Evolutionary conservation across 2,797 vertebrate species (phyloP), one percentile per base, ranked within the genome.

Genomic region (Macroramphosus scolopax): DNA sequence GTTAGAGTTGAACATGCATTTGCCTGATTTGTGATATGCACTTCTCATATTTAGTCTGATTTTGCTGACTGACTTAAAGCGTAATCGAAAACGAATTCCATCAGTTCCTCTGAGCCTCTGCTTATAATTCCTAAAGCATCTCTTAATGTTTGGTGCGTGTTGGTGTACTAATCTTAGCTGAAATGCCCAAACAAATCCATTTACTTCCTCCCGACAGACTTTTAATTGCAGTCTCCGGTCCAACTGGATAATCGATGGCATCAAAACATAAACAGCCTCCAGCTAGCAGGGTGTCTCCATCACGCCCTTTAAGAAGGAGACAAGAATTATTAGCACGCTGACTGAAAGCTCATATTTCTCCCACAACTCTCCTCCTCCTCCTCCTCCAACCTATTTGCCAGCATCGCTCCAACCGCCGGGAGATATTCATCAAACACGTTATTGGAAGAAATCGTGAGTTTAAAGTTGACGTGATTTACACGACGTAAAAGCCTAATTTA

Each of bases 41-140:
- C n/a, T n/a, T n/a, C n/a, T n/a, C n/a, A n/a, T n/a, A n/a, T n/a
- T n/a, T n/a, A n/a, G n/a, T n/a, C n/a, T n/a, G n/a, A n/a, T n/a
- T n/a, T n/a, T n/a, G n/a, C n/a, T n/a, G n/a, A n/a, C 47, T 8
- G 17, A 44, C 62, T 66, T 43, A 65, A 54, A 63, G 44, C 54
- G 49, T 63, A 53, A 65, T 55, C 62, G 59, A 63, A 63, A 75
- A 51, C 62, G 61, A 81, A 87, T 88, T 88, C 82, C 75, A 61
- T 69, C 72, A 70, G 65, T 40, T 24, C 47, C 25, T 13, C 13
- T 2, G 5, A 26, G 51, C 44, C 11, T 26, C 29, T 22, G 16
- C 17, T 28, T 55, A 17, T 29, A 16, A 54, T 67, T 50, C 49
- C 20, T 17, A 17, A 52, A 43, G 45, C 44, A 36, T 49, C 47